These are phyloP conservation scores for Otocyon megalotis DNA, from an alignment of 2,113 vertebrate genomes.

Conservation along the genomic window DNA sequence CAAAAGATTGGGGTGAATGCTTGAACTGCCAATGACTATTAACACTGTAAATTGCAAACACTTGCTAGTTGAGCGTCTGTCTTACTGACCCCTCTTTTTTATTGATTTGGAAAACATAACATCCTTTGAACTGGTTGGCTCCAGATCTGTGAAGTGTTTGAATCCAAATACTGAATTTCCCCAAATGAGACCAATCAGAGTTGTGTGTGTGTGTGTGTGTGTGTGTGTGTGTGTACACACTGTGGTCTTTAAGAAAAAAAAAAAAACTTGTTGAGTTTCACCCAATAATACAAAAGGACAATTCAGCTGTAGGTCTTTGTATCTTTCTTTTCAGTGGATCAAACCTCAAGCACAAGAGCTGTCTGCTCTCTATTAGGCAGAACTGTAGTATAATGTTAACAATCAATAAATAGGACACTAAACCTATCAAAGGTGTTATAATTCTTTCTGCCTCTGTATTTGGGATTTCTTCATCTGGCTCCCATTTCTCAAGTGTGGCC, in stretches of 20 bases:
- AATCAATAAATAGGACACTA: constrained; percentile 62
- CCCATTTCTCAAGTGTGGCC: constrained; percentile 51
- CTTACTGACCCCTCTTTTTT: constrained; percentile 22
- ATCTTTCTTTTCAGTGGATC: constrained; percentile 62
- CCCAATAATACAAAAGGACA: constrained; percentile 35
- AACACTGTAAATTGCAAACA: constrained; percentile 45
- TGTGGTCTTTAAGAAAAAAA: constrained; percentile 12
- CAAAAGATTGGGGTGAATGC: constrained; percentile 37
- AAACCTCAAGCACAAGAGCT: constrained; percentile 36
- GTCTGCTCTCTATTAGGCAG: not conserved
- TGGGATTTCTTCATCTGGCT: constrained; percentile 15
- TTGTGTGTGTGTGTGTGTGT: not conserved
- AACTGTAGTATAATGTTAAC: constrained; percentile 35
- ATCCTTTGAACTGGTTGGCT: constrained; percentile 48
- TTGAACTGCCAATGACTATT: constrained; percentile 49
- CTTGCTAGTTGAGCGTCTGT: constrained; percentile 46
- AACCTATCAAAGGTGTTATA: not conserved
- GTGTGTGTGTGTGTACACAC: not conserved
- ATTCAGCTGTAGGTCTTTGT: constrained; percentile 57
- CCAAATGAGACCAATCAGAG: constrained; percentile 48
- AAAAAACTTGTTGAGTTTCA: constrained; percentile 27
- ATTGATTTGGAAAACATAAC: constrained; percentile 59
- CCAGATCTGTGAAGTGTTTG: constrained; percentile 55
- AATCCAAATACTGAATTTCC: constrained; percentile 49
- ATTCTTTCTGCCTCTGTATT: constrained; percentile 22